Evolutionary conservation across 1,140 invertebrate species (phyloP).

Genomic region (Drosophila rhopaloa): DNA sequence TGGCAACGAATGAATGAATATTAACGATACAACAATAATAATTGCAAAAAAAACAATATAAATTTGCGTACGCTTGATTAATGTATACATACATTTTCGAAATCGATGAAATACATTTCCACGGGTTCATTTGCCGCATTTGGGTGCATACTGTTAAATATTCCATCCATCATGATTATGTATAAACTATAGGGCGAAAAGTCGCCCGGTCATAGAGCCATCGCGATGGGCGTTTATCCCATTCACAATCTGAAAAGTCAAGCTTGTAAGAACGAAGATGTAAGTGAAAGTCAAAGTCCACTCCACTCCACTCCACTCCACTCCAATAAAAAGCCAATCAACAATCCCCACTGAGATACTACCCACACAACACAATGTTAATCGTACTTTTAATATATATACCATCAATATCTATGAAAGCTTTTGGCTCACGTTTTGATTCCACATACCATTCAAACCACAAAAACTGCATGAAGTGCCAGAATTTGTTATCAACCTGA

Average conservation of each 20-base stretch:
- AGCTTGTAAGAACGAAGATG: conserved; percentile 93
- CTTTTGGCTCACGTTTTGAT: conserved; percentile 28
- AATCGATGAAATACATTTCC: conserved; percentile 37
- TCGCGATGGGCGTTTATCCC: conserved; percentile 94
- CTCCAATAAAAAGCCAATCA: conserved; percentile 12
- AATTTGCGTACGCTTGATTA: conserved; percentile 77
- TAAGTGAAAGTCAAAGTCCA: conserved; percentile 87
- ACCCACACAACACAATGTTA: conserved; percentile 15
- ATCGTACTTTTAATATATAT: conserved; percentile 15
- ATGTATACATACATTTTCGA: conserved; percentile 51
- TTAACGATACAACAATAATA: conserved; percentile 47
- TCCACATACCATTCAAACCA: conserved; percentile 19
- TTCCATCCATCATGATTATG: conserved; percentile 38
- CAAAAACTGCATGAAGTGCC: conserved; percentile 35
- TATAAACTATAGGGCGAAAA: conserved; percentile 89
- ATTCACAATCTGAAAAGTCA: conserved; percentile 93
- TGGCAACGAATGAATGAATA: conserved; percentile 78
- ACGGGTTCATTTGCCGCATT: conserved; percentile 34
- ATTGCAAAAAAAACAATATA: conserved; percentile 32
- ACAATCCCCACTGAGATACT: conserved; percentile 15
- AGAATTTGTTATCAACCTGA: conserved; percentile 20
- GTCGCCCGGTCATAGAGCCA: conserved; percentile 93
- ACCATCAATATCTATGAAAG: conserved; percentile 20
- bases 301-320: conserved; percentile 22
- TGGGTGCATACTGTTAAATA: conserved; percentile 47